These are phyloP conservation scores for Tigriopus japonicus DNA, from an alignment of 1,140 invertebrate species.

Conservation along the genomic window DNA sequence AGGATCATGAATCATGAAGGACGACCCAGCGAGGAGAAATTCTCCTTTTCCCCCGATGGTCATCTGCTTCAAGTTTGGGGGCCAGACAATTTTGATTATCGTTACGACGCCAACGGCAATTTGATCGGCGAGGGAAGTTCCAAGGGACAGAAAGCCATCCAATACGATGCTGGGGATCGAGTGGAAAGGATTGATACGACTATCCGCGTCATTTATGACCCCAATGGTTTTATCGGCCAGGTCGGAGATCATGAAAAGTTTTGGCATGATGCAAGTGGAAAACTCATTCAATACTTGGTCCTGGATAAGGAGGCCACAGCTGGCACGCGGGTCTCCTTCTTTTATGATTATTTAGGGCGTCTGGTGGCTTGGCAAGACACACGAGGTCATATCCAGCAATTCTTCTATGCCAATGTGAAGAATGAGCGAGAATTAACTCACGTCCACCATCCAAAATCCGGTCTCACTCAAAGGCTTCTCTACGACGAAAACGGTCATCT, in stretches of 20 bases:
- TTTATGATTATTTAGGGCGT: slow-evolving; percentile 67
- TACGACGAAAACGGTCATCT: slow-evolving; percentile 66
- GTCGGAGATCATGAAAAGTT: slow-evolving; percentile 59
- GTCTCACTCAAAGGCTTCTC: slow-evolving; percentile 50
- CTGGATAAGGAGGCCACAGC: not conserved
- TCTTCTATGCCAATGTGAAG: slow-evolving; percentile 72
- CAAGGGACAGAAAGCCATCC: slow-evolving; percentile 57
- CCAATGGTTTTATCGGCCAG: slow-evolving; percentile 69
- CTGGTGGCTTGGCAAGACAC: slow-evolving; percentile 67
- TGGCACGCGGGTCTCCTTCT: slow-evolving; percentile 32
- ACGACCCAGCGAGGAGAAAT: slow-evolving; percentile 46
- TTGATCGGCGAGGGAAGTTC: slow-evolving; percentile 66
- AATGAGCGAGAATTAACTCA: slow-evolving; percentile 59
- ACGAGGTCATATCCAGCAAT: slow-evolving; percentile 72
- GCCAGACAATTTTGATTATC: slow-evolving; percentile 68
- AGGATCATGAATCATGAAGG: slow-evolving; percentile 56
- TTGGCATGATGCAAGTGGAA: slow-evolving; percentile 75
- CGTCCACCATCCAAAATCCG: slow-evolving; percentile 64
- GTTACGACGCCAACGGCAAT: slow-evolving; percentile 88
- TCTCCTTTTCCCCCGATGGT: slow-evolving; percentile 69
- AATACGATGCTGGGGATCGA: slow-evolving; percentile 75
- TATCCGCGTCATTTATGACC: slow-evolving; percentile 71
- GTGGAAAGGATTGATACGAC: slow-evolving; percentile 63
- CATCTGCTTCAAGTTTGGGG: slow-evolving; percentile 64
- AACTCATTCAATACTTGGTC: slow-evolving; percentile 63